Percentiles rank a stretch among this genome's conserved stretches.
Evolutionary conservation across 2,888 invertebrate genomes (phyloP).

Genomic region (Latheticus oryzae): DNA sequence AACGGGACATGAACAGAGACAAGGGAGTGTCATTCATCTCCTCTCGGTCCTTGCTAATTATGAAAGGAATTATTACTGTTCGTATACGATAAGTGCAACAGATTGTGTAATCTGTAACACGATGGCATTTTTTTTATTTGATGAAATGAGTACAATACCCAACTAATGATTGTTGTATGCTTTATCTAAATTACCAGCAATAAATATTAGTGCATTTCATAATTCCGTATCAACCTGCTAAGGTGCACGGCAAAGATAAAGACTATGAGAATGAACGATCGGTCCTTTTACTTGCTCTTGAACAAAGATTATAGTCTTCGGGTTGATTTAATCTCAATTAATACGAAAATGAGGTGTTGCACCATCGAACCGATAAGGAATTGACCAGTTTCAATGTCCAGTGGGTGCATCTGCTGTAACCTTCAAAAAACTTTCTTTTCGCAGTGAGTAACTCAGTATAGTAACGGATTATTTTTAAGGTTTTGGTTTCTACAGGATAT

Average conservation of each 20-base stretch:
- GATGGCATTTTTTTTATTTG: conserved; percentile 6
- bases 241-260: conserved; percentile 27
- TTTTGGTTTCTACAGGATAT: too few species aligned
- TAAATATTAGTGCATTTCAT: conserved; percentile 38
- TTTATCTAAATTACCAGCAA: conserved; percentile 39
- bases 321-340: conserved; percentile 12
- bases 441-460: too few species aligned
- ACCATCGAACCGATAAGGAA: too few species aligned
- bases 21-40: conserved; percentile 8
- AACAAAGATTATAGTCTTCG: conserved; percentile 9
- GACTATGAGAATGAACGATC: conserved; percentile 18
- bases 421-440: too few species aligned
- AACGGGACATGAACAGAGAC: conserved; percentile 7
- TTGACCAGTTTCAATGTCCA: too few species aligned
- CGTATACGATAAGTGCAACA: conserved; percentile 5
- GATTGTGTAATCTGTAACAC: conserved; percentile 13
- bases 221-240: conserved; percentile 36
- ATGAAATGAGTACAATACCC: conserved; percentile 31
- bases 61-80: conserved; percentile 5
- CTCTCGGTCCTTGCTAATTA: conserved; percentile 16
- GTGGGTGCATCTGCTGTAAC: not conserved
- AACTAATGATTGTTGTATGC: conserved; percentile 32
- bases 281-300: conserved; percentile 29
- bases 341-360: conserved; percentile 11
- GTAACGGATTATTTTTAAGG: too few species aligned